phyloP scores from a whole-genome alignment of 2,888 invertebrate species.

The Anoncus sp. region DNA sequence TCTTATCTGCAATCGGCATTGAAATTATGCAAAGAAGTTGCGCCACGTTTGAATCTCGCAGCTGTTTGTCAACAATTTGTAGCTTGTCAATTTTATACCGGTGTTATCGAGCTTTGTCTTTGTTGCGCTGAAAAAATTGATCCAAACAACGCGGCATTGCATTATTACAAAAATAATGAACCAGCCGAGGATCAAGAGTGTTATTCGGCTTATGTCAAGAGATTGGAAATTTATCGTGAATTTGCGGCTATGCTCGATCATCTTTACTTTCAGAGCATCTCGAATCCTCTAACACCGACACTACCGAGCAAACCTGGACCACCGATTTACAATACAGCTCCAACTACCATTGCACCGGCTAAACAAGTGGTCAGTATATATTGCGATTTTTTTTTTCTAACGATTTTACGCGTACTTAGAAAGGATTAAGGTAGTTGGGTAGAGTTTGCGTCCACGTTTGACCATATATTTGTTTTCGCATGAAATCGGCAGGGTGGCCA shows the following conservation, averaged over 20 bases:
- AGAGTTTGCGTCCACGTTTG: no score
- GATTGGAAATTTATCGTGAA: conserved; percentile 95
- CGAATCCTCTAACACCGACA: conserved; percentile 81
- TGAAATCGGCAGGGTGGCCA: no score
- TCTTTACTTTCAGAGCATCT: conserved; percentile 86
- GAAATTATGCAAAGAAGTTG: conserved; percentile 94
- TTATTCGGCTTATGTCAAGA: conserved; percentile 89
- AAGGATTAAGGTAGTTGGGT: no score
- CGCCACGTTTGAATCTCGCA: conserved; percentile 93
- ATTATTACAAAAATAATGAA: conserved; percentile 94
- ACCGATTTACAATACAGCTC: conserved; percentile 74
- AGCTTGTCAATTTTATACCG: conserved; percentile 92
- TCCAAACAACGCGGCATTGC: conserved; percentile 93
- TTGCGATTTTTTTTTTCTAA: neutral
- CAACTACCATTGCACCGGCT: conserved; percentile 73
- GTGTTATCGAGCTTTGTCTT: conserved; percentile 94
- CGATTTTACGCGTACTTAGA: no score
- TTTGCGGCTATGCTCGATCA: conserved; percentile 91
- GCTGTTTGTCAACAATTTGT: conserved; percentile 94
- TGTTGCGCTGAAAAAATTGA: conserved; percentile 95
- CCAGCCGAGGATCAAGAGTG: conserved; percentile 94
- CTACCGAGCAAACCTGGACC: conserved; percentile 82
- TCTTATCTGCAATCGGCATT: conserved; percentile 91
- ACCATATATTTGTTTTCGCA: no score
- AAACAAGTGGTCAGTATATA: conserved; percentile 76